Evolutionary conservation across 2,113 vertebrate genomes (phyloP).

Genomic region (Halichoeres trimaculatus): DNA sequence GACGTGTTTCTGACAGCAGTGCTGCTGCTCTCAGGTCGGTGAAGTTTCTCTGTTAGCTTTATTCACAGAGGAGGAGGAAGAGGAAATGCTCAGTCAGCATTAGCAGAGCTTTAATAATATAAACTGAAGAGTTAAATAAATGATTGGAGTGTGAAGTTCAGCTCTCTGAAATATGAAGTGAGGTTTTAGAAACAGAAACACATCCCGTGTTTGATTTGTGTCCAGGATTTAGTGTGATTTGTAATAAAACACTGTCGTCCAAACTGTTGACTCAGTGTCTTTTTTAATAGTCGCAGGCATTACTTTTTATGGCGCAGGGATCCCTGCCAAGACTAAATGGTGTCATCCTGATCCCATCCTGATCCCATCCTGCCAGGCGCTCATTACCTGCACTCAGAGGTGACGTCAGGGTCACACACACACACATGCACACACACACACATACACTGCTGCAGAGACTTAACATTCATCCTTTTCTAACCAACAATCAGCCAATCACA

Average conservation of each 20-base stretch:
- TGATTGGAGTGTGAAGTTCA: not conserved
- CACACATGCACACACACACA: too few relatives aligned
- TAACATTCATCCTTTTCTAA: too few relatives aligned
- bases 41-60: too few relatives aligned
- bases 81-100: not conserved
- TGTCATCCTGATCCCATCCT: not conserved
- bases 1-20: not conserved
- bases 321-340: conserved; percentile 38
- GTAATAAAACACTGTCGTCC: conserved; percentile 33
- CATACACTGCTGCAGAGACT: too few relatives aligned
- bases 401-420: conserved; percentile 19
- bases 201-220: not conserved
- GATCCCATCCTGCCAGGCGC: not conserved
- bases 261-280: conserved; percentile 61
- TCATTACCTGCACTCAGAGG: conserved; percentile 16
- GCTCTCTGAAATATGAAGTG: not conserved
- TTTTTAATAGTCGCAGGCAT: conserved; percentile 52
- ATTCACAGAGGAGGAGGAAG: too few relatives aligned
- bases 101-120: not conserved
- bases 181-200: not conserved
- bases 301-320: conserved; percentile 44
- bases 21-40: not conserved
- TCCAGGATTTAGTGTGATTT: conserved; percentile 31
- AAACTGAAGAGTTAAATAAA: not conserved
- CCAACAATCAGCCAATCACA: too few relatives aligned